These are phyloP conservation scores for Choloepus didactylus DNA, from an alignment of 2,797 vertebrate genomes.

Conservation along the genomic window DNA sequence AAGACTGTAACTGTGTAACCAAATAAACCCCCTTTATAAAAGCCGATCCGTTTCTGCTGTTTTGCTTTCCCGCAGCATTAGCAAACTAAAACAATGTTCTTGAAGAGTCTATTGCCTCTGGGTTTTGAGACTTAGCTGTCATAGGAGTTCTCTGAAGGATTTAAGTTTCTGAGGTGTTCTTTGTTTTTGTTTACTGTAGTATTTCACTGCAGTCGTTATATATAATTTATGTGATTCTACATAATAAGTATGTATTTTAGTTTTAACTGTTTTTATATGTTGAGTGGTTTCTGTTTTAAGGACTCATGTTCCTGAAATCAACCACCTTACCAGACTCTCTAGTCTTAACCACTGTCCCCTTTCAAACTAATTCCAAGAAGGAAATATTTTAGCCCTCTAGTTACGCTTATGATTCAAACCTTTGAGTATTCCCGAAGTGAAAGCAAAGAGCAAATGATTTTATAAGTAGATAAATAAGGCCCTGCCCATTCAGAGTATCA, in stretches of 20 bases:
- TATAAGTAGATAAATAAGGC: constrained; percentile 6
- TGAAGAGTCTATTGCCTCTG: too few relatives aligned
- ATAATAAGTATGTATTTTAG: constrained; percentile 10
- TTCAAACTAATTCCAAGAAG: constrained; percentile 17
- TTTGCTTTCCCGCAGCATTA: too few relatives aligned
- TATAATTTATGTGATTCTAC: constrained; percentile 24
- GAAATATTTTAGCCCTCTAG: not conserved
- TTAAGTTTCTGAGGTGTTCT: not conserved
- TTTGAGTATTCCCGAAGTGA: constrained; percentile 45
- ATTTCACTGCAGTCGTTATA: constrained; percentile 35
- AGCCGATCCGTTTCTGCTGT: too few relatives aligned
- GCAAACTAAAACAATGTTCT: too few relatives aligned
- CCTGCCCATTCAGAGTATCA: not conserved
- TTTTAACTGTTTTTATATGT: constrained; percentile 2
- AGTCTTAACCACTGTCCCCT: not conserved
- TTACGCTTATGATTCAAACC: not conserved
- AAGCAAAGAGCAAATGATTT: constrained; percentile 54
- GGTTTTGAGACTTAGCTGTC: too few relatives aligned
- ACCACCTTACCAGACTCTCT: not conserved
- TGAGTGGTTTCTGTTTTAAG: constrained; percentile 37
- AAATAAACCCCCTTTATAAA: too few relatives aligned
- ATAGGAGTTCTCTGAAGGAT: too few relatives aligned
- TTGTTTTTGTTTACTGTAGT: not conserved
- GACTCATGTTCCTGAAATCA: not conserved
- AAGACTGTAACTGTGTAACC: too few relatives aligned